phyloP scores from a whole-genome alignment of 2,113 vertebrate genomes.

The Sigmodon hispidus region DNA sequence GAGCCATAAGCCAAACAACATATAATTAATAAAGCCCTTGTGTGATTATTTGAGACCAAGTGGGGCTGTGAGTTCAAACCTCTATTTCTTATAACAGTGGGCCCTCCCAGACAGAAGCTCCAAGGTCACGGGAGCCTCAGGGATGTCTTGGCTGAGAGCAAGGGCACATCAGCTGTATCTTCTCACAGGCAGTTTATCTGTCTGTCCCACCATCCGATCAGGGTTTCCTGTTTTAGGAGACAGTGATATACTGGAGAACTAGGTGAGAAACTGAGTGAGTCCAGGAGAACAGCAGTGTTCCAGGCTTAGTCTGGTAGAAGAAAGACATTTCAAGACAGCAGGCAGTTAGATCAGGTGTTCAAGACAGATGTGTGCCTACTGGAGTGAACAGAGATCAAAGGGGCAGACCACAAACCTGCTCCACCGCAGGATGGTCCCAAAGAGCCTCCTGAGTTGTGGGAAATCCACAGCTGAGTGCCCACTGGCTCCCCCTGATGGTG shows the following conservation, averaged over 20 bases:
- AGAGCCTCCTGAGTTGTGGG: too few relatives aligned
- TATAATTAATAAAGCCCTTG: too few relatives aligned
- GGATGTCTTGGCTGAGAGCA: not conserved
- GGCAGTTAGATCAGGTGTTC: not conserved
- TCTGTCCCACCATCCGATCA: not conserved
- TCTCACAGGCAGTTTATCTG: not conserved
- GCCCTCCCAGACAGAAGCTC: not conserved
- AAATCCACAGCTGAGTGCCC: too few relatives aligned
- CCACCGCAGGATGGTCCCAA: accelerated
- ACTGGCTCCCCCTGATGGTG: not conserved
- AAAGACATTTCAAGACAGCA: not conserved
- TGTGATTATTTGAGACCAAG: too few relatives aligned
- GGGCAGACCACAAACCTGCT: not conserved
- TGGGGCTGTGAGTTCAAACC: too few relatives aligned
- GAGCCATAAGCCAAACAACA: too few relatives aligned
- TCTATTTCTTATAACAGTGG: too few relatives aligned
- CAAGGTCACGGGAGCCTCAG: not conserved
- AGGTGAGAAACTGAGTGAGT: accelerated
- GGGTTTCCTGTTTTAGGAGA: not conserved
- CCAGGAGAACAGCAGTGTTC: accelerated
- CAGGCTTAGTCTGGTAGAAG: not conserved
- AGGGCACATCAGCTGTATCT: not conserved
- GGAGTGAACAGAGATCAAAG: not conserved
- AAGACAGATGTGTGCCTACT: accelerated
- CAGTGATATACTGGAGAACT: not conserved